A percentile compares a stretch with the other conserved stretches of the same genome.
Conservation (phyloP, 2,888 invertebrate genomes). For the Auanema freiburgensis region DNA sequence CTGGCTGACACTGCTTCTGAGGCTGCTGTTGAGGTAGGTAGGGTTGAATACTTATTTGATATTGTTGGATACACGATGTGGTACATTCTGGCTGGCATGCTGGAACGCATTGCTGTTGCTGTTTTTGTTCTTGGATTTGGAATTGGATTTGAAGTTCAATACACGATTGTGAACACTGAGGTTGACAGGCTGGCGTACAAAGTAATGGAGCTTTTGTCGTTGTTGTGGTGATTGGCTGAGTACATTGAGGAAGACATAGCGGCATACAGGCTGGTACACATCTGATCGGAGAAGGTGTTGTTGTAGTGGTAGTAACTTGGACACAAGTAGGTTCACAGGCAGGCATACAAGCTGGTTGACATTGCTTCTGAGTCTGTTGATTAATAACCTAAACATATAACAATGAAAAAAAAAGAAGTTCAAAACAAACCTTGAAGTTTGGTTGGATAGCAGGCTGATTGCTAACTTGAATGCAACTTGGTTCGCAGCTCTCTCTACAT, state of each 20-base stretch:
- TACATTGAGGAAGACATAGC: constrained; percentile 28
- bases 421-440: constrained; percentile 29
- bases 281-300: constrained; percentile 22
- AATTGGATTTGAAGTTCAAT: constrained; percentile 24
- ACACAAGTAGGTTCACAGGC: constrained; percentile 7
- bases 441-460: constrained; percentile 18
- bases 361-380: constrained; percentile 1
- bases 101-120: constrained; percentile 29
- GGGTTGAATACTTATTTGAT: background rate
- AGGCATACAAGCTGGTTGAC: constrained; percentile 25
- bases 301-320: constrained; percentile 17
- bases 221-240: constrained; percentile 17
- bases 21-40: too few species aligned
- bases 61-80: constrained; percentile 30
- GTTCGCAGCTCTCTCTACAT: constrained; percentile 25
- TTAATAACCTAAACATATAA: background rate
- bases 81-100: constrained; percentile 38
- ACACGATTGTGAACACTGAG: constrained; percentile 23
- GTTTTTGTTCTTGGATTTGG: constrained; percentile 18
- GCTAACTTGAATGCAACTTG: constrained; percentile 30
- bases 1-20: constrained; percentile 20
- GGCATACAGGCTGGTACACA: constrained; percentile 27
- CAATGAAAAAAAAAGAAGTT: background rate
- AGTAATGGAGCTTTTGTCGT: constrained; percentile 4
- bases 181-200: constrained; percentile 31